phyloP scores from a whole-genome alignment of 2,113 vertebrate species.

The Tragelaphus scriptus region DNA sequence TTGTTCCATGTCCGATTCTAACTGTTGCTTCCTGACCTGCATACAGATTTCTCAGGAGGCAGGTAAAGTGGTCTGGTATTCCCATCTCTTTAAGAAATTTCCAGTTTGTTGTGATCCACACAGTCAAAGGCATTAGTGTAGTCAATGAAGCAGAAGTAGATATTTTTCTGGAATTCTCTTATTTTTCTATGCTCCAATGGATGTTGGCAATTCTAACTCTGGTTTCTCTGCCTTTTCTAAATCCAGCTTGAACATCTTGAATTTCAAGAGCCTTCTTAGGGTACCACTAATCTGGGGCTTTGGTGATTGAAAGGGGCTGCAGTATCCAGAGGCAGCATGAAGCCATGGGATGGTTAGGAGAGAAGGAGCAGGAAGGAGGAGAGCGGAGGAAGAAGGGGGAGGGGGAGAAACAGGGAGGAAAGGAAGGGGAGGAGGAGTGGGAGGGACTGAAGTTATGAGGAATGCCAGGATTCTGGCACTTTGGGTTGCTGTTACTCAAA shows the following conservation, averaged over 20 bases:
- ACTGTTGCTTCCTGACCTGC: background rate
- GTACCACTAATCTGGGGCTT: background rate
- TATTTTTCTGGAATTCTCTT: background rate
- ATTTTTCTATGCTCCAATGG: background rate
- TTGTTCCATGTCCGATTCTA: background rate
- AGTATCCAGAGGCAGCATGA: rapidly evolving
- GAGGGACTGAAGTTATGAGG: background rate
- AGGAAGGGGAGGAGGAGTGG: too few relatives aligned
- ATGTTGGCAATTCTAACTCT: background rate
- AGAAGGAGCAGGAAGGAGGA: background rate
- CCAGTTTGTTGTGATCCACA: background rate
- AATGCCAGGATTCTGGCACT: background rate
- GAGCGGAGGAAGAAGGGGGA: rapidly evolving
- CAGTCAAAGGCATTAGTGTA: background rate
- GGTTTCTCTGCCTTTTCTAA: background rate
- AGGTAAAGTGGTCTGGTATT: background rate
- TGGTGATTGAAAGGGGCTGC: background rate
- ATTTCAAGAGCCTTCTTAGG: background rate
- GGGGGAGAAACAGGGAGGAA: rapidly evolving
- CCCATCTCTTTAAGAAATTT: background rate
- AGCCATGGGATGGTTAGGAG: background rate
- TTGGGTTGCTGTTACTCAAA: background rate
- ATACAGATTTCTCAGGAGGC: background rate
- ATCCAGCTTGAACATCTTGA: background rate
- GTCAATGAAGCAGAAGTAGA: background rate